These are phyloP conservation scores for Acanthurus lineatus DNA, from an alignment of 2,797 vertebrate genomes.

Conservation along the genomic window DNA sequence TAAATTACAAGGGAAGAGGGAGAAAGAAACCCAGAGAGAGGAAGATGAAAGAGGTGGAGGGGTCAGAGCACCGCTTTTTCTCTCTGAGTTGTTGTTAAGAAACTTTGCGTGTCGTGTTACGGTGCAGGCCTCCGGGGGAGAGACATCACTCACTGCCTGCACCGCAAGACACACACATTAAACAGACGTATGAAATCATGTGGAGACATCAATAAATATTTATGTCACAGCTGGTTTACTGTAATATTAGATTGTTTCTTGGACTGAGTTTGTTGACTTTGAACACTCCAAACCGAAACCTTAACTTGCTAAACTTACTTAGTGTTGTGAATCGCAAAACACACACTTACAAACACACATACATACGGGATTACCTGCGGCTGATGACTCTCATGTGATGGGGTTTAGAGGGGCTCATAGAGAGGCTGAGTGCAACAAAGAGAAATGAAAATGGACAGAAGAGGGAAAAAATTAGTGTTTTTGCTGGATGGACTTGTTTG, in stretches of 20 bases:
- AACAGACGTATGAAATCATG: not conserved
- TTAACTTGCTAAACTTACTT: not conserved
- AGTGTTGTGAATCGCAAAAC: not conserved
- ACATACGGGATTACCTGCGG: constrained; percentile 17
- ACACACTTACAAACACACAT: constrained; percentile 15
- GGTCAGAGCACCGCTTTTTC: constrained; percentile 40
- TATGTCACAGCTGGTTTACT: not conserved
- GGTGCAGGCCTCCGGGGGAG: constrained; percentile 38
- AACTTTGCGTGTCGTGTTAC: constrained; percentile 74
- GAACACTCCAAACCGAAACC: not conserved
- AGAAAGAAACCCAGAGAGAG: constrained; percentile 10
- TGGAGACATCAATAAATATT: constrained; percentile 11
- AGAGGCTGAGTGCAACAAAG: constrained; percentile 2
- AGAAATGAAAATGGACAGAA: constrained; percentile 4
- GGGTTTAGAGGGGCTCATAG: constrained; percentile 41
- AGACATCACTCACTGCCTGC: constrained; percentile 38
- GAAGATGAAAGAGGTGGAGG: constrained; percentile 31
- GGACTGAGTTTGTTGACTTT: not conserved
- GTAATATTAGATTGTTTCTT: not conserved
- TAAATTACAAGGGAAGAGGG: not conserved
- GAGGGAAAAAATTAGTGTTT: no score
- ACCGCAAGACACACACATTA: constrained; percentile 10
- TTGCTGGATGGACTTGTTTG: no score
- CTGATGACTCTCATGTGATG: constrained; percentile 75
- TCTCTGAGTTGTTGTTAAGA: constrained; percentile 61